Conservation (phyloP, 30 jellyfish, hydroid and myxozoan species). For the Cassiopea xamachana region DNA sequence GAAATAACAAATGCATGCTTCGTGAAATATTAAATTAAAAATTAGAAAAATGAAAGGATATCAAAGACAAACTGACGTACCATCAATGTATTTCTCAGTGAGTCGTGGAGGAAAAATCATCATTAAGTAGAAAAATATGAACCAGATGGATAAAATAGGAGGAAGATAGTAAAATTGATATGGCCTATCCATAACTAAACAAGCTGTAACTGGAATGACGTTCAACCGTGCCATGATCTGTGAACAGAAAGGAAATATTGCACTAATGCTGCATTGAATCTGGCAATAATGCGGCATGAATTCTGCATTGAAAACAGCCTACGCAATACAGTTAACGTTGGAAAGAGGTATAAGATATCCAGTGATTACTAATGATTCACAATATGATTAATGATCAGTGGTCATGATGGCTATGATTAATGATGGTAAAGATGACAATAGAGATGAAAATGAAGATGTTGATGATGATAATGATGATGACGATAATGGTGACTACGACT, state of each 20-base stretch:
- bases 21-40: background rate
- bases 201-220: constrained; percentile 72
- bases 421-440: constrained; percentile 2
- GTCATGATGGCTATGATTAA: background rate
- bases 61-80: constrained; percentile 38
- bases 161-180: constrained; percentile 84
- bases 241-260: background rate
- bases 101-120: constrained; percentile 86
- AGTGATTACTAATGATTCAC: background rate
- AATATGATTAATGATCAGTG: background rate
- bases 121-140: constrained; percentile 70
- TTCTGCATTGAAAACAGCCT: too few species aligned
- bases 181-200: constrained; percentile 91
- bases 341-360: too few species aligned
- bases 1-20: too few species aligned
- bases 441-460: background rate
- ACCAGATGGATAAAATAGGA: constrained; percentile 88
- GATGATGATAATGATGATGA: background rate
- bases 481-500: background rate
- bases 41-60: background rate
- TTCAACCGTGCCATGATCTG: constrained; percentile 80
- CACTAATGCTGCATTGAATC: too few species aligned
- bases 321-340: too few species aligned
- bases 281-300: too few species aligned
- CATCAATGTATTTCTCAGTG: constrained; percentile 70